Evolutionary conservation across 2,888 invertebrate species (phyloP).

Genomic region (Gandaritis pyraliata): DNA sequence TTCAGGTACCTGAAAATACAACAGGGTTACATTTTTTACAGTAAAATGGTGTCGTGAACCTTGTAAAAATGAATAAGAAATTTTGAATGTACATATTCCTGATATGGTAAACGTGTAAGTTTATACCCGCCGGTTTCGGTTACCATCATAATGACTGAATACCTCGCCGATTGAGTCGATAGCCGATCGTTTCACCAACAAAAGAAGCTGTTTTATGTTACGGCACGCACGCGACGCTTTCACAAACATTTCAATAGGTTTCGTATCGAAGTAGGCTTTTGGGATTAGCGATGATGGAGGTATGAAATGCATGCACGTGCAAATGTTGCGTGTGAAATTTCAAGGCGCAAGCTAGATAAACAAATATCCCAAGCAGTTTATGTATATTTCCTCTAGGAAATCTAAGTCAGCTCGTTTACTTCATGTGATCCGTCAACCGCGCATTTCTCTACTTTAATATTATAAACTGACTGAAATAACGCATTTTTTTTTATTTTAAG

Average conservation of each 20-base stretch:
- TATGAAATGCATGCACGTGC: conserved; percentile 37
- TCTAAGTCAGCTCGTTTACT: background rate
- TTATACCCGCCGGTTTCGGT: conserved; percentile 54
- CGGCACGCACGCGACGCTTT: conserved; percentile 72
- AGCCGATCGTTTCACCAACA: conserved; percentile 68
- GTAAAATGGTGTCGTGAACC: conserved; percentile 7
- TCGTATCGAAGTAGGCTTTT: conserved; percentile 26
- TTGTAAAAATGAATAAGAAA: conserved; percentile 20
- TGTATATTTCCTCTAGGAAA: background rate
- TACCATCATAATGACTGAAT: conserved; percentile 59
- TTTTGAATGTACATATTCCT: background rate
- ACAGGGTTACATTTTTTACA: too few relatives aligned
- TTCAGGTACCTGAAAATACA: too few relatives aligned
- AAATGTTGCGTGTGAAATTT: conserved; percentile 35
- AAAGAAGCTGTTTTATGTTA: conserved; percentile 79
- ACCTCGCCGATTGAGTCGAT: conserved; percentile 61
- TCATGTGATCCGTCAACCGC: too few relatives aligned
- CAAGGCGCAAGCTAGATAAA: conserved; percentile 18
- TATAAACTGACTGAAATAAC: background rate
- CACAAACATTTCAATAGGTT: conserved; percentile 41
- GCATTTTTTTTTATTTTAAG: conserved; percentile 7
- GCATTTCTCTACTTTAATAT: background rate
- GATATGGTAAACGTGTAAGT: conserved; percentile 20
- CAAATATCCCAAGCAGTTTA: background rate
- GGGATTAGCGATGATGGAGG: conserved; percentile 36